Conservation (phyloP, 2,113 vertebrate species). For the Megaceryle maxima region DNA sequence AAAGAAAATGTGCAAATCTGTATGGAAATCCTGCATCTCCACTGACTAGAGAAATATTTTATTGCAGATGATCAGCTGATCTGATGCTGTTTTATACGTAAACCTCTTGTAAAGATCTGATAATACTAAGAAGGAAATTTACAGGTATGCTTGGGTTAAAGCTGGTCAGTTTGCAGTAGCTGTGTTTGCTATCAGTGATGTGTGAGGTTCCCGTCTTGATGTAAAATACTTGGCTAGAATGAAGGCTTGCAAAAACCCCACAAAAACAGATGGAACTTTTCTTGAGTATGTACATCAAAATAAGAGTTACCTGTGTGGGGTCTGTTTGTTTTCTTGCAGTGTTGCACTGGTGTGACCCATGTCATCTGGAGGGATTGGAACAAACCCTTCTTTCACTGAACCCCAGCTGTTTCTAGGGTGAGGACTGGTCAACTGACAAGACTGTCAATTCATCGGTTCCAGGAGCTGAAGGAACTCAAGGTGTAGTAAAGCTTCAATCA, state of each 20-base stretch:
- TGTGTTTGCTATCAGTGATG: not conserved
- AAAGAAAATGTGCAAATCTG: not conserved
- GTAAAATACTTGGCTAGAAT: not conserved
- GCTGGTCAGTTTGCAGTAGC: not conserved
- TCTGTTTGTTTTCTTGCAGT: not conserved
- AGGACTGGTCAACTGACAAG: not conserved
- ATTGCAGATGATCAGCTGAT: not conserved
- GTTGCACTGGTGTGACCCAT: not conserved
- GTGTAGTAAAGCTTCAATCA: not conserved
- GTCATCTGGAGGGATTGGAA: not conserved
- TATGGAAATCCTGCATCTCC: not conserved
- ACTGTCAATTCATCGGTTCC: not conserved
- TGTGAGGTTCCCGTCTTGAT: not conserved
- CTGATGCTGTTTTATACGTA: not conserved
- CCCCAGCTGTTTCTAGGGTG: not conserved
- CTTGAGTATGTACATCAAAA: not conserved
- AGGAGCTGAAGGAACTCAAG: not conserved
- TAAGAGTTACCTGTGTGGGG: not conserved
- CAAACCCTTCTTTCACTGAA: not conserved
- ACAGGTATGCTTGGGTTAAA: not conserved
- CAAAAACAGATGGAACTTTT: not conserved
- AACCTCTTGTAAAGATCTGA: not conserved
- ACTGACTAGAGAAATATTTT: not conserved
- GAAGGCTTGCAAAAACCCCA: not conserved
- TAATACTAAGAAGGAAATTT: not conserved